phyloP scores from a whole-genome alignment of 2,113 vertebrate species.

The Cynoglossus semilaevis region DNA sequence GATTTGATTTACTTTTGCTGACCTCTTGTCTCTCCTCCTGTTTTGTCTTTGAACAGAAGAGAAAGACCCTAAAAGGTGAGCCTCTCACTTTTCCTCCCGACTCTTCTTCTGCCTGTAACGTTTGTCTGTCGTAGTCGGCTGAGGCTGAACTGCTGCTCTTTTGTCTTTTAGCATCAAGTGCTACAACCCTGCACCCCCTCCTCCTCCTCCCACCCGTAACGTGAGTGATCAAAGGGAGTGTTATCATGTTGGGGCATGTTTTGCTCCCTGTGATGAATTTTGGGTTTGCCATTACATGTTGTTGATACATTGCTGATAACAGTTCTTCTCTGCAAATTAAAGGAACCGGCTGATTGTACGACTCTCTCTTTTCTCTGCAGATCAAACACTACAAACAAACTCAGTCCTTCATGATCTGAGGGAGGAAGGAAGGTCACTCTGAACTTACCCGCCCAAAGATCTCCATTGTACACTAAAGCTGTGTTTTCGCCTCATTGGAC shows the following conservation, averaged over 20 bases:
- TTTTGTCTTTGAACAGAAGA: slow-evolving; percentile 50
- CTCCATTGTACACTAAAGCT: background rate
- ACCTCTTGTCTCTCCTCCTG: slow-evolving; percentile 9
- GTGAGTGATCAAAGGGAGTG: slow-evolving; percentile 67
- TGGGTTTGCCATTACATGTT: slow-evolving; percentile 9
- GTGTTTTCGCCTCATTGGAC: background rate
- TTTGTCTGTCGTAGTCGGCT: slow-evolving; percentile 3
- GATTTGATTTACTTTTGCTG: background rate
- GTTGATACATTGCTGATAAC: slow-evolving; percentile 36
- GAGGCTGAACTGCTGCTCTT: slow-evolving; percentile 14
- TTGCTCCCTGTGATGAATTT: slow-evolving; percentile 13
- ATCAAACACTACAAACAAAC: slow-evolving; percentile 90
- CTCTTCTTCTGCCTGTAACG: slow-evolving; percentile 1
- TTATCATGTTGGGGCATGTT: slow-evolving; percentile 27
- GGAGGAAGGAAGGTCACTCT: background rate
- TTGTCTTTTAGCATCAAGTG: slow-evolving; percentile 52
- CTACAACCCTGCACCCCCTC: slow-evolving; percentile 58
- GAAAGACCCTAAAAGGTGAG: slow-evolving; percentile 64
- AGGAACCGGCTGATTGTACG: slow-evolving; percentile 36
- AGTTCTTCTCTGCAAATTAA: slow-evolving; percentile 13
- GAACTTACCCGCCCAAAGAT: slow-evolving; percentile 4
- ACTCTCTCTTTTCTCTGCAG: slow-evolving; percentile 45
- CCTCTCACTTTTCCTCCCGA: background rate
- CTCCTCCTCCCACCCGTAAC: slow-evolving; percentile 61
- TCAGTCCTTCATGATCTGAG: slow-evolving; percentile 93